Percentiles rank a stretch among this genome's conserved stretches.
Evolutionary conservation across 2,113 vertebrate genomes (phyloP).

Genomic region (Lanius collurio): DNA sequence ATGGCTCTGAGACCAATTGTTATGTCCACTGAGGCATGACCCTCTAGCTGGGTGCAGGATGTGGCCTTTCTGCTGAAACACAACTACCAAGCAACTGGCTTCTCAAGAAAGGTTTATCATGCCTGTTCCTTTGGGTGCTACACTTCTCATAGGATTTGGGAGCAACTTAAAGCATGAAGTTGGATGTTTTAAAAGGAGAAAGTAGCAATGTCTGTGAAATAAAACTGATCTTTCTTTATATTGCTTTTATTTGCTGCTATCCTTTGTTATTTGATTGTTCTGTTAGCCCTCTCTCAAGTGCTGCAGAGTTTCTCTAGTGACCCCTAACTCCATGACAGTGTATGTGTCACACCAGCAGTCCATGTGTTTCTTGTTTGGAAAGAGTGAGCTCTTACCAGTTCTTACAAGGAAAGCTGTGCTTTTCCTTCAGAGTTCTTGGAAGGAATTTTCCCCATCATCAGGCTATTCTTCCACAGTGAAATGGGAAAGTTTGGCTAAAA

Average conservation of each 20-base stretch:
- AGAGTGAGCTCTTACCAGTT: neutral
- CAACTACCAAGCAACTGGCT: neutral
- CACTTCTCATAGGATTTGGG: neutral
- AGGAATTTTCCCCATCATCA: neutral
- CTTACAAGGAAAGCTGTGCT: neutral
- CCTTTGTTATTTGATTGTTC: neutral
- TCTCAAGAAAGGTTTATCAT: neutral
- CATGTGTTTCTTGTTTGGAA: neutral
- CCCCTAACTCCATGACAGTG: rapidly evolving
- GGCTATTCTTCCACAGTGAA: neutral
- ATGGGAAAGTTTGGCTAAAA: neutral
- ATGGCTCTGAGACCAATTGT: neutral
- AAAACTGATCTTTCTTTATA: neutral
- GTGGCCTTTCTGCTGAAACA: neutral
- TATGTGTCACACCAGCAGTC: neutral
- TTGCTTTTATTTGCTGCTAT: neutral
- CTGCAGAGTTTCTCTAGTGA: neutral
- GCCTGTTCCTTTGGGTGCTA: neutral
- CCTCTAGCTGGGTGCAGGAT: neutral
- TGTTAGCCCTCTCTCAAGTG: neutral
- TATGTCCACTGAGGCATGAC: neutral
- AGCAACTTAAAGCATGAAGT: neutral
- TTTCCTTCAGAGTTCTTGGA: neutral
- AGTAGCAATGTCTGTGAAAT: neutral
- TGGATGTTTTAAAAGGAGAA: neutral